These are phyloP conservation scores for Etheostoma spectabile DNA, from an alignment of 2,113 vertebrate species.

Conservation along the genomic window DNA sequence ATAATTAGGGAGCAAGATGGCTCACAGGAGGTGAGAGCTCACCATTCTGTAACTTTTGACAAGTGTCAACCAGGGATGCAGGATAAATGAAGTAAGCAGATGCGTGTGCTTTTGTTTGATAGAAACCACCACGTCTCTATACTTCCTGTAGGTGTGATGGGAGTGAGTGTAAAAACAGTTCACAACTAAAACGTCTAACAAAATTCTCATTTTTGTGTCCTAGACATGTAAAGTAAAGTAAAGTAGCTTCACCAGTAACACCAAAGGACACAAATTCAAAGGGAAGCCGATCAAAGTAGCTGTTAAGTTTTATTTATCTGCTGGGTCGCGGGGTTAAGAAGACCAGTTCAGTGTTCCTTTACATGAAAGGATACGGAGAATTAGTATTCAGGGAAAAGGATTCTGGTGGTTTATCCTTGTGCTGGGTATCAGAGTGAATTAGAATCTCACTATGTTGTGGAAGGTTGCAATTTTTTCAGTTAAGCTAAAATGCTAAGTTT, in stretches of 20 bases:
- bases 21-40: conserved; percentile 43
- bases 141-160: not conserved
- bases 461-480: conserved; percentile 20
- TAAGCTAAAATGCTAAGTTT: not conserved
- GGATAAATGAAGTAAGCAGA: conserved; percentile 1
- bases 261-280: conserved; percentile 52
- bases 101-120: not conserved
- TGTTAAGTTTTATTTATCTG: conserved; percentile 50
- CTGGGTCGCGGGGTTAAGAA: conserved; percentile 53
- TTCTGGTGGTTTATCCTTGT: conserved; percentile 32
- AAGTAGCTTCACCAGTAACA: conserved; percentile 13
- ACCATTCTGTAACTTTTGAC: conserved; percentile 7
- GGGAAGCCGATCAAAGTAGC: conserved; percentile 41
- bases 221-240: not conserved
- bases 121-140: not conserved
- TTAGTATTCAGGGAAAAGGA: conserved; percentile 61
- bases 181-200: not conserved
- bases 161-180: not conserved
- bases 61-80: conserved; percentile 11
- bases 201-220: not conserved
- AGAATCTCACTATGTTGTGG: conserved; percentile 20
- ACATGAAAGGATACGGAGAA: conserved; percentile 54
- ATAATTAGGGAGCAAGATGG: conserved; percentile 54
- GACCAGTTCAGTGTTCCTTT: conserved; percentile 28
- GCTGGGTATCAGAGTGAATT: not conserved